phyloP scores from a whole-genome alignment of 92 coral and sea anemone species.

The Pocillopora meandrina region DNA sequence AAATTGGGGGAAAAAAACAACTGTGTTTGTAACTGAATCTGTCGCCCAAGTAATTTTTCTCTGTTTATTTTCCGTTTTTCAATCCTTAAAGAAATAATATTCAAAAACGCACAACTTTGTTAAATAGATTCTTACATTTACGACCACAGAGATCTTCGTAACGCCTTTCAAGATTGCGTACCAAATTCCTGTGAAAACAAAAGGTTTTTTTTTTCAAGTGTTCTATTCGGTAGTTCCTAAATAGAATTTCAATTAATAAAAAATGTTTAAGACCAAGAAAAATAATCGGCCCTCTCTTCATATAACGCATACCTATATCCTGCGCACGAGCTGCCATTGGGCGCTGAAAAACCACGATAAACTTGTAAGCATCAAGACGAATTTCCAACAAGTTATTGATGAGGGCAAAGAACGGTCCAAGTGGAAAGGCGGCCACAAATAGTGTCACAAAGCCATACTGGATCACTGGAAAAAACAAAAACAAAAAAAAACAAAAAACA shows the following conservation, averaged over 20 bases:
- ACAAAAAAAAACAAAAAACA: background rate
- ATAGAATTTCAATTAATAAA: too few relatives aligned
- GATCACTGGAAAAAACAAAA: constrained; percentile 64
- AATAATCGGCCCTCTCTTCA: too few relatives aligned
- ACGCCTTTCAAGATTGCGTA: constrained; percentile 89
- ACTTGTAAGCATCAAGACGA: constrained; percentile 98
- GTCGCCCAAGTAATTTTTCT: too few relatives aligned
- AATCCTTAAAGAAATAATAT: too few relatives aligned
- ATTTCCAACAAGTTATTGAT: constrained; percentile 93
- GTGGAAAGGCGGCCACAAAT: constrained; percentile 97
- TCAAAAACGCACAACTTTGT: too few relatives aligned
- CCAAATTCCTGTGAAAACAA: constrained; percentile 82
- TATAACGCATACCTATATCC: constrained; percentile 72
- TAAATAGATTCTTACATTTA: constrained; percentile 75
- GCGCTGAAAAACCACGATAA: constrained; percentile 80
- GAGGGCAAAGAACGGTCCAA: constrained; percentile 94
- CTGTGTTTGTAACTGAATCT: too few relatives aligned
- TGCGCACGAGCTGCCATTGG: constrained; percentile 94
- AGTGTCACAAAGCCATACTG: constrained; percentile 97
- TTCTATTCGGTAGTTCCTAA: too few relatives aligned
- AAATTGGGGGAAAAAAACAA: too few relatives aligned
- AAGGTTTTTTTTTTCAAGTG: background rate
- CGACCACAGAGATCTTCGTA: constrained; percentile 91
- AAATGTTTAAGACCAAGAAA: too few relatives aligned
- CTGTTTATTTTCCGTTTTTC: too few relatives aligned